phyloP scores from a whole-genome alignment of 2,113 vertebrate species.

The Vulpes lagopus region DNA sequence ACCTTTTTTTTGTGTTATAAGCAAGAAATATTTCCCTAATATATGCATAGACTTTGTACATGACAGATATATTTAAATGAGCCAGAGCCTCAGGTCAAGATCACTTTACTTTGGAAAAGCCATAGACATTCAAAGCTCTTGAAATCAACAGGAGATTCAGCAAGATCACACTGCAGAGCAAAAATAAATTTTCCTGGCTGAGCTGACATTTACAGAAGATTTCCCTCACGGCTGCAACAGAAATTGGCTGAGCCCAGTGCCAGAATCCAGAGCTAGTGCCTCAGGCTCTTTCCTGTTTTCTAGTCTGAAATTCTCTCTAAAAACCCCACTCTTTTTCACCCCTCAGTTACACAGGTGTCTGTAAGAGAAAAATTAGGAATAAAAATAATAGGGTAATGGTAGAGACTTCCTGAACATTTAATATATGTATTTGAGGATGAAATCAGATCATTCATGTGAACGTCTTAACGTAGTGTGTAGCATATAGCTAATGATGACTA shows the following conservation, averaged over 20 bases:
- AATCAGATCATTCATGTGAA: background rate
- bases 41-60: background rate
- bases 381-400: background rate
- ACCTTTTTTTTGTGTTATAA: background rate
- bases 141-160: conserved; percentile 41
- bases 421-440: background rate
- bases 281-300: background rate
- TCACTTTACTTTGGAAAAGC: conserved; percentile 11
- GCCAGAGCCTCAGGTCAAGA: background rate
- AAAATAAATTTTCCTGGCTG: conserved; percentile 53
- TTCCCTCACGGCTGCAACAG: conserved; percentile 26
- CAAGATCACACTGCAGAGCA: background rate
- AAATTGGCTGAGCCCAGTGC: conserved; percentile 20
- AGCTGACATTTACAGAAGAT: conserved; percentile 64
- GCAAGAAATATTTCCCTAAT: background rate
- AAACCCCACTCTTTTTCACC: background rate
- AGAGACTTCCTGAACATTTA: background rate
- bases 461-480: background rate
- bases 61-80: conserved; percentile 46
- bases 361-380: background rate
- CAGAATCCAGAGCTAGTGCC: background rate
- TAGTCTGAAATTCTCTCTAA: background rate
- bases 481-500: background rate
- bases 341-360: background rate
- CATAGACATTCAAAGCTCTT: background rate